Evolutionary conservation across 1,140 invertebrate species (phyloP), one percentile per base, ranked within the genome.

Genomic region (Nephotettix cincticeps): DNA sequence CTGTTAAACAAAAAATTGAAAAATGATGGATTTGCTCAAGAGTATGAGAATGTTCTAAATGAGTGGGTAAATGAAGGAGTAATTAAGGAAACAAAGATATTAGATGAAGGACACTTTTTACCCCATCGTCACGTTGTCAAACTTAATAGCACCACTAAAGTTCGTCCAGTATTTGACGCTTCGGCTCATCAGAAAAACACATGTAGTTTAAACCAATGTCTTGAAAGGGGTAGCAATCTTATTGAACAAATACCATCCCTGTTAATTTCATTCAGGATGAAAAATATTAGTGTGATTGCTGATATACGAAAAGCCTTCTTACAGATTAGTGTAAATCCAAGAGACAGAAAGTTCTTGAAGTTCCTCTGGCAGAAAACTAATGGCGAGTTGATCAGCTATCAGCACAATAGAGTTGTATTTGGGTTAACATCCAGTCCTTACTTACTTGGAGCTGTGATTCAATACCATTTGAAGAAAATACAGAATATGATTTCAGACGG

Each of bases 281-380:
- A 76, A 25, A 76, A 69, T 43, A 77, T 78, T 69, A 81, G 76
- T 23, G 75, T 83, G 0, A 77, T 78, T 1, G 75, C 80, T 0
- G 82, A 84, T 64, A 82, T 84, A 9, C 71, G 75, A 40, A 80
- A 80, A 43, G 82, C 79, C 0, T 84, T 84, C 76, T 71, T 81
- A 13, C 78, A 81, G 71, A 80, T 84, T n/a, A 51, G 27, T 13
- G 23, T 79, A 56, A 25, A 68, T 28, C n/a, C 40, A 43, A 43
- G 71, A 4, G 78, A 83, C 66, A 30, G 80, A 27, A 74, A 81
- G 54, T 76, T 72, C 71, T 28, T 81, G 0, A 61, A 77, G n/a
- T 82, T 82, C 70, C 54, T 82, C 1, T 83, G 81, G 80, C 67
- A 69, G 27, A 56, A 36, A 17, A 45, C 45, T n/a, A 65, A 70